These are phyloP conservation scores for Sebastes cheni DNA, from an alignment of 2,797 vertebrate species.

Conservation along the genomic window DNA sequence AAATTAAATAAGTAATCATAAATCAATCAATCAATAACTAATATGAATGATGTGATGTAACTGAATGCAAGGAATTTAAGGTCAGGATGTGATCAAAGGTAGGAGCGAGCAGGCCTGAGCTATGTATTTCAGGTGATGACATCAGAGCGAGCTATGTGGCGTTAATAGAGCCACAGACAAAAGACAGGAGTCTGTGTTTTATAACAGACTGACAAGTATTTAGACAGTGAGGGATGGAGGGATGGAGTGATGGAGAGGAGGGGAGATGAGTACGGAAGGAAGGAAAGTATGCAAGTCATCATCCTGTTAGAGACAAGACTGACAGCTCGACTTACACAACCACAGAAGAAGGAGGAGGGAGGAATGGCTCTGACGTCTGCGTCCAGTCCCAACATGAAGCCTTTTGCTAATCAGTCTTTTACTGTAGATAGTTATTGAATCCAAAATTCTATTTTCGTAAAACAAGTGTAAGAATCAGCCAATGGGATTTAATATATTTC, in stretches of 20 bases:
- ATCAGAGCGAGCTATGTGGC: background rate
- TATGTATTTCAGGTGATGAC: slow-evolving; percentile 11
- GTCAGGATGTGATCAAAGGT: slow-evolving; percentile 1
- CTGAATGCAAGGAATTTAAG: background rate
- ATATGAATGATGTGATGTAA: background rate
- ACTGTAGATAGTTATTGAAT: background rate
- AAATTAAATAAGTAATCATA: background rate
- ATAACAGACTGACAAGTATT: slow-evolving; percentile 64
- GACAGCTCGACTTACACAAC: slow-evolving; percentile 56
- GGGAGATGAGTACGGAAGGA: slow-evolving; percentile 28
- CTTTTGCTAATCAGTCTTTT: background rate
- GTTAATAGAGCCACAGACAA: slow-evolving; percentile 26
- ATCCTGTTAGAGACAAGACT: slow-evolving; percentile 50
- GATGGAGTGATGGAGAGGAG: slow-evolving; percentile 33
- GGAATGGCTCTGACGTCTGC: slow-evolving; percentile 9
- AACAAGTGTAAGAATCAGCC: background rate
- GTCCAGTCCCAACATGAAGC: slow-evolving; percentile 2
- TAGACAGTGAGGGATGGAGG: slow-evolving; percentile 48
- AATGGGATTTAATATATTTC: background rate
- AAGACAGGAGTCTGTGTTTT: slow-evolving; percentile 52
- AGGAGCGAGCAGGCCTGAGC: background rate
- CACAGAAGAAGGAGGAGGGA: slow-evolving; percentile 12
- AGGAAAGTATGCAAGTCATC: slow-evolving; percentile 64
- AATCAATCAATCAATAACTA: too few relatives aligned
- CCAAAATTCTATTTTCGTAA: background rate